These are phyloP conservation scores for Archaeoteleia sp. DNA, from an alignment of 2,888 invertebrate species.

Conservation along the genomic window DNA sequence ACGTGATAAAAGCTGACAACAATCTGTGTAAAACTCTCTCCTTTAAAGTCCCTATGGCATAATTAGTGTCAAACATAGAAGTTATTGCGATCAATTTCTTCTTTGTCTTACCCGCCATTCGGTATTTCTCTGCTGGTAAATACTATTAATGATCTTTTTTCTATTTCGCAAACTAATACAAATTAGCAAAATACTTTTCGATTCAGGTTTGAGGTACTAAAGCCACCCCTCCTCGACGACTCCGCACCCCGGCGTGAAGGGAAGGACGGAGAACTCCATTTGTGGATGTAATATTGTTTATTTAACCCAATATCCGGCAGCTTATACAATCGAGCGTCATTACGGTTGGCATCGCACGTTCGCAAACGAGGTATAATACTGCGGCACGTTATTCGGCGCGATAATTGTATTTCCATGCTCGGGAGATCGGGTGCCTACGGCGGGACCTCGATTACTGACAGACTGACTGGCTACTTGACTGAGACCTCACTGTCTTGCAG, in stretches of 20 bases:
- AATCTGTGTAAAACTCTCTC: constrained; percentile 23
- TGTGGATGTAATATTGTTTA: constrained; percentile 72
- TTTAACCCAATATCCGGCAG: constrained; percentile 73
- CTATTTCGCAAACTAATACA: too few relatives aligned
- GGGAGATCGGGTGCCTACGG: constrained; percentile 52
- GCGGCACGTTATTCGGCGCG: constrained; percentile 59
- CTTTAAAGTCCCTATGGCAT: constrained; percentile 22
- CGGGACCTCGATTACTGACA: constrained; percentile 20
- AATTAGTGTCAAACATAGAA: constrained; percentile 35
- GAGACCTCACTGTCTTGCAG: constrained; percentile 45
- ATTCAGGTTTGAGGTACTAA: too few relatives aligned
- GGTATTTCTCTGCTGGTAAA: constrained; percentile 25
- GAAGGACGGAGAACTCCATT: constrained; percentile 59
- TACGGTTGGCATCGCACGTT: constrained; percentile 59
- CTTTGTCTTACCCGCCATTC: constrained; percentile 34
- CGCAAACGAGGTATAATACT: constrained; percentile 40
- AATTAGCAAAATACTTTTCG: too few relatives aligned
- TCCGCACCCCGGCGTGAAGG: constrained; percentile 17
- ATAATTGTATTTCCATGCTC: constrained; percentile 74
- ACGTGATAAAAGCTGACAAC: constrained; percentile 30
- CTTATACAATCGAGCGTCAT: constrained; percentile 74
- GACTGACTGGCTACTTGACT: constrained; percentile 44
- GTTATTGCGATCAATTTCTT: constrained; percentile 23
- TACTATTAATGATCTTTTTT: too few relatives aligned
- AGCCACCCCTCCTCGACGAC: neutral